Conservation (phyloP, 2,888 invertebrate species). For the Cistogaster globosa region DNA sequence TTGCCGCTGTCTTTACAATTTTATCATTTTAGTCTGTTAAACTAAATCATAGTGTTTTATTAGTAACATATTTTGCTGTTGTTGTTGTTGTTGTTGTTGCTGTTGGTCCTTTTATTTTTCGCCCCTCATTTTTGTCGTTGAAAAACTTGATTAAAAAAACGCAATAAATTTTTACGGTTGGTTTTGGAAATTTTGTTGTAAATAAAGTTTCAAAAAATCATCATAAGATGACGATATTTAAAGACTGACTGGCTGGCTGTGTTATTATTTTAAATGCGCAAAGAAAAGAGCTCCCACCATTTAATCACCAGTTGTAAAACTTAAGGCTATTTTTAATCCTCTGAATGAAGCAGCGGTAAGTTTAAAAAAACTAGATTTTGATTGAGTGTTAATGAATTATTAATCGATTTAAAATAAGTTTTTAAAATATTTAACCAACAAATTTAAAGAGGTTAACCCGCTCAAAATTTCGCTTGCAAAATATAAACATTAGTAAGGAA, state of each 20-base stretch:
- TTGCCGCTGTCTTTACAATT: slow-evolving; percentile 37
- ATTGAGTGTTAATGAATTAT: no score
- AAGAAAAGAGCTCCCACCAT: slow-evolving; percentile 64
- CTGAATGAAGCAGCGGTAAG: not conserved
- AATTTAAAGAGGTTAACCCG: no score
- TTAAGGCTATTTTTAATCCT: slow-evolving; percentile 45
- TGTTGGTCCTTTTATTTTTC: slow-evolving; percentile 28
- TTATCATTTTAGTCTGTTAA: slow-evolving; percentile 50
- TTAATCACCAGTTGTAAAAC: slow-evolving; percentile 47
- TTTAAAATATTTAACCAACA: no score
- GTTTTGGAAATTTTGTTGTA: not conserved
- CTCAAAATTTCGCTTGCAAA: no score
- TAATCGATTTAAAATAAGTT: no score
- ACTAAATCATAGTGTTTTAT: slow-evolving; percentile 65
- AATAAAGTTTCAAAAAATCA: slow-evolving; percentile 63
- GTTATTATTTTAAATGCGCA: slow-evolving; percentile 55
- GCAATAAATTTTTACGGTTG: slow-evolving; percentile 22
- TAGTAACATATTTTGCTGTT: slow-evolving; percentile 52
- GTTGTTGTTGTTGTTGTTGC: not conserved
- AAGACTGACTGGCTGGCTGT: slow-evolving; percentile 49
- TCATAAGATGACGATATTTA: slow-evolving; percentile 55
- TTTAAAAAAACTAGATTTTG: not conserved
- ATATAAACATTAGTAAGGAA: no score
- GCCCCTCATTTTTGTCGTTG: slow-evolving; percentile 23
- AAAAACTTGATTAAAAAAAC: slow-evolving; percentile 50